These are phyloP conservation scores for Tetragnatha versicolor DNA, from an alignment of 1,140 invertebrate genomes.

Conservation along the genomic window DNA sequence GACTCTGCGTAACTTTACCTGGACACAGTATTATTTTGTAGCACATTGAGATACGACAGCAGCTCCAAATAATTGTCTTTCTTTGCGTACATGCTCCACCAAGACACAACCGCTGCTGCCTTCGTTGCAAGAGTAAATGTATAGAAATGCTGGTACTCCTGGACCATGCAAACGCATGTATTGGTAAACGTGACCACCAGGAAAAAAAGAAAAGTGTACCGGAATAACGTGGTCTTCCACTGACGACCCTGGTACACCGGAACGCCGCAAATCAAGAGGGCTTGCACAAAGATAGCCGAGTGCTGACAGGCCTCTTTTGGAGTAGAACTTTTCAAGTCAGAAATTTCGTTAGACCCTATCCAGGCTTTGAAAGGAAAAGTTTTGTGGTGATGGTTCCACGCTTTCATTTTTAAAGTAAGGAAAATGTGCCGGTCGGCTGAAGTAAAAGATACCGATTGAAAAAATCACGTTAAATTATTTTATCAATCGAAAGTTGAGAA, in stretches of 20 bases:
- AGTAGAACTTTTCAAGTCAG: too few species aligned
- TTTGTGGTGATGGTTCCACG: too few species aligned
- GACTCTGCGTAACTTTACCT: too few species aligned
- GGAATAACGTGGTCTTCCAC: neutral
- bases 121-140: neutral
- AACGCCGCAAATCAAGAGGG: constrained; percentile 8
- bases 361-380: too few species aligned
- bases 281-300: neutral
- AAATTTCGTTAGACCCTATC: too few species aligned
- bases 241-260: neutral
- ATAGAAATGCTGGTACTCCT: neutral
- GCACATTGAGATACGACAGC: neutral
- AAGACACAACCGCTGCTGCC: neutral
- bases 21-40: constrained; percentile 11
- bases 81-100: constrained; percentile 11
- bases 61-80: neutral
- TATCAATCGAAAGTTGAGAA: too few species aligned
- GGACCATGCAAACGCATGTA: neutral
- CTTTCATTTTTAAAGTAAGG: too few species aligned
- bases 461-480: too few species aligned
- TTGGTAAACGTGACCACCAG: neutral
- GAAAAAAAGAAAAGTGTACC: neutral
- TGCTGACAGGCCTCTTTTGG: neutral
- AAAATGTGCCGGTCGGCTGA: too few species aligned
- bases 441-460: too few species aligned